phyloP scores from a whole-genome alignment of 2,113 vertebrate genomes.

The Recurvirostra avosetta region DNA sequence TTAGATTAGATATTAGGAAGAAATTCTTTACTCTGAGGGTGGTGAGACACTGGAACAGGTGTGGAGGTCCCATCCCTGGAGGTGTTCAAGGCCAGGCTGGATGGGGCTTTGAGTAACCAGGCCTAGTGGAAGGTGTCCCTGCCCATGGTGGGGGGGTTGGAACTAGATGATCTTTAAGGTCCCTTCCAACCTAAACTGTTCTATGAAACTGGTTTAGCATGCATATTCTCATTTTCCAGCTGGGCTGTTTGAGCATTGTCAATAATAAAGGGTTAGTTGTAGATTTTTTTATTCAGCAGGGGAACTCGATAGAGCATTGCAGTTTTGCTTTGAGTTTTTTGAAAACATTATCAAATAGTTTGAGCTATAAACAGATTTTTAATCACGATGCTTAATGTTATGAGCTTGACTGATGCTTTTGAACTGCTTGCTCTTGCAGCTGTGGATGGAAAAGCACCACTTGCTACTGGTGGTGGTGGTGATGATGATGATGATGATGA shows the following conservation, averaged over 20 bases:
- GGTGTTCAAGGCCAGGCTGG: not conserved
- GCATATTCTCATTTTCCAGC: not conserved
- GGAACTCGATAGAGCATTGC: not conserved
- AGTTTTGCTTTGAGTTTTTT: not conserved
- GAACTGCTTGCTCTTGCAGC: slow-evolving; percentile 64
- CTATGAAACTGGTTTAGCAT: not conserved
- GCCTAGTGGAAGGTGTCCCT: not conserved
- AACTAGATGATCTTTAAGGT: not conserved
- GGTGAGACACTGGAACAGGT: not conserved
- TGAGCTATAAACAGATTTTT: not conserved
- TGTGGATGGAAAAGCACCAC: slow-evolving; percentile 89
- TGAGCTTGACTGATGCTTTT: not conserved
- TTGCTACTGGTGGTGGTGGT: slow-evolving; percentile 87
- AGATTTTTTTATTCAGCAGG: not conserved
- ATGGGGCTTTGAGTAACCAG: not conserved
- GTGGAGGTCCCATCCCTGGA: not conserved
- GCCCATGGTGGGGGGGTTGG: not conserved
- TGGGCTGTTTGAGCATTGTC: not conserved
- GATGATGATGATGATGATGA: slow-evolving; percentile 87
- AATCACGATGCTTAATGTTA: not conserved
- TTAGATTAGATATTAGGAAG: not conserved
- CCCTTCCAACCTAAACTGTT: not conserved
- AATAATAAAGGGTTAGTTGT: not conserved
- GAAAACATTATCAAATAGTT: not conserved
- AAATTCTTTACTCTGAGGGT: not conserved